These are phyloP conservation scores for Vannuccia rotundouncinata DNA, from an alignment of 2,888 invertebrate species.

Conservation along the genomic window DNA sequence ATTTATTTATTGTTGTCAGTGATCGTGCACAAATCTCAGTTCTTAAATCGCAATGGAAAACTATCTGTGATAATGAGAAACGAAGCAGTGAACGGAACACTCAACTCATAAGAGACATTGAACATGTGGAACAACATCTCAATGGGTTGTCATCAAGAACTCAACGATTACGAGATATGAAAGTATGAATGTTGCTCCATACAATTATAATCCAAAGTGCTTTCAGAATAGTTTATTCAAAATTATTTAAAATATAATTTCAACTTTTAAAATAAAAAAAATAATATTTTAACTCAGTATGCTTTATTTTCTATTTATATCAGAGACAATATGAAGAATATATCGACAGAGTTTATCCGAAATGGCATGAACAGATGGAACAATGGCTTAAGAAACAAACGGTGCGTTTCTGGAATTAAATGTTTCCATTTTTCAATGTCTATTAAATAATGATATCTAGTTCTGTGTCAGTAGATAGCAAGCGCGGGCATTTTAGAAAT, in stretches of 20 bases:
- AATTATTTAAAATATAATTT: too few relatives aligned
- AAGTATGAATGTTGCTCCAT: too few relatives aligned
- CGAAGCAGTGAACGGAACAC: conserved; percentile 19
- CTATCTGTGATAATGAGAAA: neutral
- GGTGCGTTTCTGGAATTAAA: neutral
- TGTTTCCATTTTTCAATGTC: too few relatives aligned
- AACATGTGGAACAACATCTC: neutral
- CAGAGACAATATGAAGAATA: conserved; percentile 24
- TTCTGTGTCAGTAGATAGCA: too few relatives aligned
- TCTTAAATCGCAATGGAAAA: neutral
- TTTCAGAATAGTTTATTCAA: too few relatives aligned
- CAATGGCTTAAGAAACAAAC: neutral
- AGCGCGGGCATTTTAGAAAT: too few relatives aligned
- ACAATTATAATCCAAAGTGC: too few relatives aligned
- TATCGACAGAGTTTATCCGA: neutral
- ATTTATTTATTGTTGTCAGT: neutral
- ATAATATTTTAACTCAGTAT: too few relatives aligned
- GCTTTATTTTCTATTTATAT: too few relatives aligned
- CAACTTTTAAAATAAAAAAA: too few relatives aligned
- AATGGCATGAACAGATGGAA: neutral
- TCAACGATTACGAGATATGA: neutral
- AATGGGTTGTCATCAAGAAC: neutral
- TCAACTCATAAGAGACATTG: neutral
- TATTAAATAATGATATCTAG: too few relatives aligned
- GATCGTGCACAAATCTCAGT: neutral